These are phyloP conservation scores for Agrochola lota DNA, from an alignment of 2,888 invertebrate species.

Conservation along the genomic window DNA sequence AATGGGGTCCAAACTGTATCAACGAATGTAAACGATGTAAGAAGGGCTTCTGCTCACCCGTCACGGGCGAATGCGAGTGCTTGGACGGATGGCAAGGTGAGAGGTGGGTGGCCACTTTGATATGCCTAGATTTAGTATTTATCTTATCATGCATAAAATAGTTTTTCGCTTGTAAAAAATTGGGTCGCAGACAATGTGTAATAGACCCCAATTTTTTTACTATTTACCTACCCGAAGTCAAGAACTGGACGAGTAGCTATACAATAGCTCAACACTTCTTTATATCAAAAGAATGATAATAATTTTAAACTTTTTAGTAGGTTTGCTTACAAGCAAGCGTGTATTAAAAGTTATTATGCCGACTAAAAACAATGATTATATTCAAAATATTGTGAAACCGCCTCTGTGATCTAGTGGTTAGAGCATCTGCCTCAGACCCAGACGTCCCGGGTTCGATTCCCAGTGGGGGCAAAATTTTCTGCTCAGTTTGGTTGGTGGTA, in stretches of 20 bases:
- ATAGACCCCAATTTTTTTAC: too few relatives aligned
- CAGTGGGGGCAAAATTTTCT: too few relatives aligned
- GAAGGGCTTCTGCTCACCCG: constrained; percentile 91
- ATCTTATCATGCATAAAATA: too few relatives aligned
- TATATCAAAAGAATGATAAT: background rate
- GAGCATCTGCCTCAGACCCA: too few relatives aligned
- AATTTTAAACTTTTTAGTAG: background rate
- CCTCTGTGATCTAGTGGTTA: too few relatives aligned
- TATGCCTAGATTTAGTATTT: constrained; percentile 41
- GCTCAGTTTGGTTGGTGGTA: too few relatives aligned
- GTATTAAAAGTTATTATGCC: background rate
- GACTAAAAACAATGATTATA: background rate
- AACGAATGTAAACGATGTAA: constrained; percentile 92
- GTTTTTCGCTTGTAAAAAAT: too few relatives aligned
- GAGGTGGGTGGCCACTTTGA: constrained; percentile 90
- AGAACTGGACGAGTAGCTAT: background rate
- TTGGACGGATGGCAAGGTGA: constrained; percentile 92
- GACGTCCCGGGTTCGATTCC: too few relatives aligned
- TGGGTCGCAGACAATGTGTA: too few relatives aligned
- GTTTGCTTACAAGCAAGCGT: background rate
- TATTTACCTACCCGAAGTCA: too few relatives aligned
- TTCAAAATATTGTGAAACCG: background rate
- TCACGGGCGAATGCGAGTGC: constrained; percentile 92
- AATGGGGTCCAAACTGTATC: constrained; percentile 94
- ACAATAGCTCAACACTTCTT: background rate